A percentile compares a stretch with the other conserved stretches of the same genome.
phyloP scores from a whole-genome alignment of 1,140 invertebrate species.

The Orchesella cincta region DNA sequence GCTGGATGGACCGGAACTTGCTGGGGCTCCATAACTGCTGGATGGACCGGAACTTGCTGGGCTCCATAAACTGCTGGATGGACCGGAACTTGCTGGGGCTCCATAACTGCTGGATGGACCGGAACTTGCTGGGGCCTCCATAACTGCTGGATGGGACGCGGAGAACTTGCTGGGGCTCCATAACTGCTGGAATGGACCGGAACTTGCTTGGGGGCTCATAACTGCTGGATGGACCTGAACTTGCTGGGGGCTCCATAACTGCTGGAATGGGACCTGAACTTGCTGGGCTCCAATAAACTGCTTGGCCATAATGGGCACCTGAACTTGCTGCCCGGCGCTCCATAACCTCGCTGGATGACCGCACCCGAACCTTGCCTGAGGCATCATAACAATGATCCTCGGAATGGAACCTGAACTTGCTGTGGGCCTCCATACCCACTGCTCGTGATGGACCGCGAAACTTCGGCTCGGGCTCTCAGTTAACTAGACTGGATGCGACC shows the following conservation, averaged over 20 bases:
- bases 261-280: background rate
- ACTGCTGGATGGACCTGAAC: background rate
- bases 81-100: background rate
- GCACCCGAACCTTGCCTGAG: no score
- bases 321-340: no score
- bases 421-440: no score
- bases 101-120: background rate
- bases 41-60: background rate
- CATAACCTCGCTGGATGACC: no score
- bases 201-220: background rate
- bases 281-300: no score
- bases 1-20: background rate
- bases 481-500: no score
- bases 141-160: background rate
- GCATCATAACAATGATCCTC: no score
- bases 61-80: background rate
- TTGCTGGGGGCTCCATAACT: background rate
- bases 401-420: no score
- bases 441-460: no score
- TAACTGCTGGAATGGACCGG: background rate
- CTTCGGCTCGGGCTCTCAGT: no score
- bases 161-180: background rate
- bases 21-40: background rate
- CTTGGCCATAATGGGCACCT: no score
- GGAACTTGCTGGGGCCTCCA: background rate